A percentile compares a stretch with the other conserved stretches of the same genome.
Conservation (phyloP, 92 coral and sea anemone species). For the Desmophyllum pertusum region DNA sequence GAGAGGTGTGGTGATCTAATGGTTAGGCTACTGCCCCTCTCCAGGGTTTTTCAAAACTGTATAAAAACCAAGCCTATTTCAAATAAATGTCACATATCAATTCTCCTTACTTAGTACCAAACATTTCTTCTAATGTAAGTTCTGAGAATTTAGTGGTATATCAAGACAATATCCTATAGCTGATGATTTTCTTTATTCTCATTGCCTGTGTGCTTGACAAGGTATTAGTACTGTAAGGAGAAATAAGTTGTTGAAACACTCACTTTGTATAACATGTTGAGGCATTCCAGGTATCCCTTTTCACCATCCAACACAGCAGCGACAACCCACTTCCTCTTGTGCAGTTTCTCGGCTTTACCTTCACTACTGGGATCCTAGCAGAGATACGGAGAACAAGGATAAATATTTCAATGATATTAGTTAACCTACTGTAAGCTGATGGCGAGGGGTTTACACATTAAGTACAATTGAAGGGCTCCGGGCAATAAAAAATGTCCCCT, state of each 20-base stretch:
- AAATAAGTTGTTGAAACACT: background rate
- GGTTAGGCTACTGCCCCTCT: too few species aligned
- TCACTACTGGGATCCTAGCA: constrained; percentile 36
- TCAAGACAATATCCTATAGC: too few species aligned
- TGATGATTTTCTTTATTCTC: too few species aligned
- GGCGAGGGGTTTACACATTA: background rate
- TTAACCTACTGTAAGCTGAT: background rate
- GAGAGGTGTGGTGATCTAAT: too few species aligned
- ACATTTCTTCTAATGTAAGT: too few species aligned
- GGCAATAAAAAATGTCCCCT: too few species aligned
- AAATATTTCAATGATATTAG: background rate
- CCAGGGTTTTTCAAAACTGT: too few species aligned
- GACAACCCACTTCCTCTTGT: constrained; percentile 98
- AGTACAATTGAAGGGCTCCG: too few species aligned
- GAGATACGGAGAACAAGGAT: background rate
- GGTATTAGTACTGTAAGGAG: background rate
- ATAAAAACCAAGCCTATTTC: too few species aligned
- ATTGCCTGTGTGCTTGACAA: background rate
- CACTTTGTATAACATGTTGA: constrained; percentile 78
- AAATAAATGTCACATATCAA: too few species aligned
- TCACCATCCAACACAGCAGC: constrained; percentile 96
- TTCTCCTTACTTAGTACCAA: too few species aligned
- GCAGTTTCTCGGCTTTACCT: constrained; percentile 76
- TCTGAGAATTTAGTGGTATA: too few species aligned
- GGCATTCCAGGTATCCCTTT: constrained; percentile 87